phyloP scores from a whole-genome alignment of 2,113 vertebrate species.

The Rattus rattus region DNA sequence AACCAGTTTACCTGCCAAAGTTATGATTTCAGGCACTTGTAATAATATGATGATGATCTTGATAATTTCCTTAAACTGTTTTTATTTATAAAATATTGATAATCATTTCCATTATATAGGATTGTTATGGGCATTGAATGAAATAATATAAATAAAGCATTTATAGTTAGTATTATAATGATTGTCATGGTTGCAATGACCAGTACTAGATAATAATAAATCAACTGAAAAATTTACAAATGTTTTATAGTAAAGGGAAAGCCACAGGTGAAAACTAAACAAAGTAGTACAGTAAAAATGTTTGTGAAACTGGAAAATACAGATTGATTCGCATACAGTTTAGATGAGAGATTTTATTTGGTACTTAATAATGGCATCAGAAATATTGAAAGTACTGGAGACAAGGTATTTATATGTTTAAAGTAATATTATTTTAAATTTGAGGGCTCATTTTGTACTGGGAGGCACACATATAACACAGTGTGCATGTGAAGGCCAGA shows the following conservation, averaged over 20 bases:
- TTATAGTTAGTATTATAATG: not conserved
- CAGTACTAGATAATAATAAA: not conserved
- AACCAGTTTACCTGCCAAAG: not conserved
- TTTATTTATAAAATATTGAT: not conserved
- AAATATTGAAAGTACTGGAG: too few species aligned
- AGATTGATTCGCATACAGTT: not conserved
- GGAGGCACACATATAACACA: too few species aligned
- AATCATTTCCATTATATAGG: not conserved
- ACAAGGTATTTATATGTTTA: too few species aligned
- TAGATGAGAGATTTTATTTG: too few species aligned
- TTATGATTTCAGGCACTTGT: not conserved
- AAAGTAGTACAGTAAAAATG: not conserved
- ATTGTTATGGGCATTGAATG: not conserved
- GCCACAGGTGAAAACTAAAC: not conserved
- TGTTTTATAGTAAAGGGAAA: not conserved
- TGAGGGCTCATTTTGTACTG: too few species aligned
- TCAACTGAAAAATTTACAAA: conserved; percentile 6
- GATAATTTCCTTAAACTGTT: not conserved
- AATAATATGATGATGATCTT: not conserved
- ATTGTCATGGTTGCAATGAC: not conserved
- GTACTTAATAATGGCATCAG: too few species aligned
- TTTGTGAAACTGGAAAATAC: not conserved
- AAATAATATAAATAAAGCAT: not conserved
- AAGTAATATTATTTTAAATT: too few species aligned
- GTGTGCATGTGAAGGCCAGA: too few species aligned